These are phyloP conservation scores for Alligator mississippiensis DNA, from an alignment of 2,113 vertebrate genomes.

Conservation along the genomic window DNA sequence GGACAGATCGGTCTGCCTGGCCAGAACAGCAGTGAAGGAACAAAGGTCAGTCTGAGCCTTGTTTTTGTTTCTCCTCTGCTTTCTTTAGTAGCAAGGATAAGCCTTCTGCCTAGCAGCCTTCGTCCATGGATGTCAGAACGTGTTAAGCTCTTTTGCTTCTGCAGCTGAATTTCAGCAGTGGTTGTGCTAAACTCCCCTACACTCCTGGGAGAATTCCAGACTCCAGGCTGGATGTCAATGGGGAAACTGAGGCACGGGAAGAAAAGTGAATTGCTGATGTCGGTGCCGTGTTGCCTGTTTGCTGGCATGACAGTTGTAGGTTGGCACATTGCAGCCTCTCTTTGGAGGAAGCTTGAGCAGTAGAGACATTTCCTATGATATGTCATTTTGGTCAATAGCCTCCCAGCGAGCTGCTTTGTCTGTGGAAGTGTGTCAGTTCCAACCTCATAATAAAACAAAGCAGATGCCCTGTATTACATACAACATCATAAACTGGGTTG, in stretches of 20 bases:
- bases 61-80: fast-evolving
- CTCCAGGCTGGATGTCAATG: not conserved
- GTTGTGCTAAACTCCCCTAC: fast-evolving
- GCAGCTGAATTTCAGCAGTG: not conserved
- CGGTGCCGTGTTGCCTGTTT: not conserved
- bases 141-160: not conserved
- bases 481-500: not conserved
- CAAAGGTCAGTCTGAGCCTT: constrained; percentile 79
- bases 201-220: not conserved
- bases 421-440: not conserved
- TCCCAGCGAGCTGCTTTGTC: not conserved
- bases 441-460: not conserved
- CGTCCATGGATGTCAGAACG: fast-evolving
- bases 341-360: not conserved
- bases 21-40: constrained; percentile 80
- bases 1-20: constrained; percentile 83
- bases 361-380: not conserved
- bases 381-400: not conserved
- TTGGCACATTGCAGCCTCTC: not conserved
- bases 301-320: not conserved
- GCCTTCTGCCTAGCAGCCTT: fast-evolving
- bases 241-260: not conserved
- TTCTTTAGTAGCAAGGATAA: not conserved
- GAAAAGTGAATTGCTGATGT: not conserved
- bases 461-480: not conserved